Base-by-base conservation (phyloP, 2,113 vertebrate genomes). In the Tinamus guttatus region DNA sequence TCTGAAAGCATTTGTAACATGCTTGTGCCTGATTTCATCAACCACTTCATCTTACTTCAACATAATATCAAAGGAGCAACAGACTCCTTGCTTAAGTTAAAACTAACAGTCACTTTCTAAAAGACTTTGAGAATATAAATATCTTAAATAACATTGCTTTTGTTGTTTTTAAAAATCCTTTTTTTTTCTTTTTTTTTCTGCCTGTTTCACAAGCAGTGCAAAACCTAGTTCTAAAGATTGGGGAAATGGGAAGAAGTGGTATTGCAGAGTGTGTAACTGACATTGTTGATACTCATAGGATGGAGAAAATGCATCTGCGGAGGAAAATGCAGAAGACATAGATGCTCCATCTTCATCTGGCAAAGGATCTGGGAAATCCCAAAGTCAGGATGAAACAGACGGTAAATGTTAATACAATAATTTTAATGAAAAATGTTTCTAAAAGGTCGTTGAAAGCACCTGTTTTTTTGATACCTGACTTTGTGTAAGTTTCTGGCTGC, bases 321-420 rank as follows among this genome's bases (percentile, higher is more conserved):
- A 97, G 67, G 98, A 98, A 80, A 97, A 96, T 1, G 7, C 45
- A 4, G 96, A 97, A n/a, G 98, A 98, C 47, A 28, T 74, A 18
- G 97, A 98, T 79, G 97, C 87, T 71, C 96, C 98, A 0, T 98
- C 98, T 62, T 98, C 98, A 36, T 98, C 98, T 54, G 97, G 81
- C 81, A 96, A 97, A 82, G 77, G 92, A n/a, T 92, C 95, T 6
- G 43, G 71, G 38, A 98, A 95, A 52, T 93, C 91, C 45, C 97
- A 91, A 54, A 89, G 58, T 70, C 94, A 91, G 76, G 96, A 95
- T 83, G 92, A 85, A 84, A 93, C 78, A 45, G 98, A 98, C 3
- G 98, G 98, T 98, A 91, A 59, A 62, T 78, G 17, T 89, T 69
- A 58, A 41, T 17, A 0, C 32, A 7, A 17, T 28, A 6, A n/a